phyloP scores from a whole-genome alignment of 2,113 vertebrate genomes.

The Arvicanthis niloticus region DNA sequence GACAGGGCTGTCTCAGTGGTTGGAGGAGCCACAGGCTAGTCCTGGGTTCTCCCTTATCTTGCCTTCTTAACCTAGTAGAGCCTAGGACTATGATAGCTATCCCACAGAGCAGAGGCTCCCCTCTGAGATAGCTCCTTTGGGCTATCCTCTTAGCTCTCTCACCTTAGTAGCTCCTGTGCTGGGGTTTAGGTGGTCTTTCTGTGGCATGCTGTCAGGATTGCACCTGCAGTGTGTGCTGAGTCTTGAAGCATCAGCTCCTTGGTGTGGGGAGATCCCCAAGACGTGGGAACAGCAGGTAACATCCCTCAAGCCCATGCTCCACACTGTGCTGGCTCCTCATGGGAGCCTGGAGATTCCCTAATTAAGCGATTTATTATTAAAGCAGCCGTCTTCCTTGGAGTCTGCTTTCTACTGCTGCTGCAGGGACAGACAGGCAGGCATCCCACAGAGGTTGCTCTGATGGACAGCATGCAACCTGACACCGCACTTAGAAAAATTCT shows the following conservation, averaged over 20 bases:
- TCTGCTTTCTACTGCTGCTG: neutral
- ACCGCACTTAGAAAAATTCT: neutral
- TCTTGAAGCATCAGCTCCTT: neutral
- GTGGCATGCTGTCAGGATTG: neutral
- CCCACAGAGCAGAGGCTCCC: neutral
- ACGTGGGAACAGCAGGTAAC: neutral
- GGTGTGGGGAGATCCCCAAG: neutral
- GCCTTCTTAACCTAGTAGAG: too few species aligned
- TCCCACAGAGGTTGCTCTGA: neutral
- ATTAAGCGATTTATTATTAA: slow-evolving; percentile 54
- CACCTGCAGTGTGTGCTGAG: neutral
- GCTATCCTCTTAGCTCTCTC: neutral
- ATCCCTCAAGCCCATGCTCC: neutral
- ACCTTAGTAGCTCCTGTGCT: neutral
- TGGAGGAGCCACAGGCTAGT: neutral
- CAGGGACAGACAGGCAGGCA: neutral
- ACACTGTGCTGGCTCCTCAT: neutral
- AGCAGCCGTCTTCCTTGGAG: neutral
- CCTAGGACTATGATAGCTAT: neutral
- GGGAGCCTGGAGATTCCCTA: slow-evolving; percentile 2
- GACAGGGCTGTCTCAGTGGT: neutral
- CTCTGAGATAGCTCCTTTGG: neutral
- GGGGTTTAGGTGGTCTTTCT: neutral
- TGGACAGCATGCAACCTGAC: neutral
- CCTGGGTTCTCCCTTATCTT: neutral